Conservation (phyloP, 23 tunicate genomes). For the Trididemnum clinides region DNA sequence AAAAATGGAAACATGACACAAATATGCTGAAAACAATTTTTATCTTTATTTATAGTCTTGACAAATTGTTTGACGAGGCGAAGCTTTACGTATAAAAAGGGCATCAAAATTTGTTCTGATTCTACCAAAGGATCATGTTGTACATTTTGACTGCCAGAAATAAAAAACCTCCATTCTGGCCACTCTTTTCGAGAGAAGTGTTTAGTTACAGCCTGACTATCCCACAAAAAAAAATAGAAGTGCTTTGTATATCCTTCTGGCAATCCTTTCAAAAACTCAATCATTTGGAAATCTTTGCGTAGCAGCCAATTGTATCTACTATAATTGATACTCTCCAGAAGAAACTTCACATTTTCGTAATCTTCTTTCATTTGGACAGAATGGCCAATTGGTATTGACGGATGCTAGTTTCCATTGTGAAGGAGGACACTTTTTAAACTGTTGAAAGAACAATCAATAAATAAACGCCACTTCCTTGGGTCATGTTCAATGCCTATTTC, state of each 20-base stretch:
- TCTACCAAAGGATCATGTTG: background rate
- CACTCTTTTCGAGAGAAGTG: too few relatives aligned
- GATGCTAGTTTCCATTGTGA: background rate
- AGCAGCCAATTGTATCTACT: background rate
- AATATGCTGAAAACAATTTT: background rate
- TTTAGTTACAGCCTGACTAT: too few relatives aligned
- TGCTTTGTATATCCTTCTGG: background rate
- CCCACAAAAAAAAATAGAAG: too few relatives aligned
- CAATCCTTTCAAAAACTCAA: slow-evolving; percentile 4
- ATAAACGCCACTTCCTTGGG: too few relatives aligned
- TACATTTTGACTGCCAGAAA: background rate
- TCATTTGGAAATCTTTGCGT: background rate
- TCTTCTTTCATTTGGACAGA: too few relatives aligned
- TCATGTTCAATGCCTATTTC: too few relatives aligned
- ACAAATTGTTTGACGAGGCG: background rate
- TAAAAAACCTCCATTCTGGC: background rate
- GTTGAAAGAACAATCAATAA: background rate
- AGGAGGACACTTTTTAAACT: background rate
- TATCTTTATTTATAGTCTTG: background rate
- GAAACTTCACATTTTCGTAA: too few relatives aligned
- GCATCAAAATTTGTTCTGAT: background rate
- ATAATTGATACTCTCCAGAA: too few relatives aligned
- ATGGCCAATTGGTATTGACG: too few relatives aligned
- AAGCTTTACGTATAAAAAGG: background rate
- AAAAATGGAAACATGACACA: background rate